Conservation (phyloP, 2,113 vertebrate species). For the Syngnathus typhle region DNA sequence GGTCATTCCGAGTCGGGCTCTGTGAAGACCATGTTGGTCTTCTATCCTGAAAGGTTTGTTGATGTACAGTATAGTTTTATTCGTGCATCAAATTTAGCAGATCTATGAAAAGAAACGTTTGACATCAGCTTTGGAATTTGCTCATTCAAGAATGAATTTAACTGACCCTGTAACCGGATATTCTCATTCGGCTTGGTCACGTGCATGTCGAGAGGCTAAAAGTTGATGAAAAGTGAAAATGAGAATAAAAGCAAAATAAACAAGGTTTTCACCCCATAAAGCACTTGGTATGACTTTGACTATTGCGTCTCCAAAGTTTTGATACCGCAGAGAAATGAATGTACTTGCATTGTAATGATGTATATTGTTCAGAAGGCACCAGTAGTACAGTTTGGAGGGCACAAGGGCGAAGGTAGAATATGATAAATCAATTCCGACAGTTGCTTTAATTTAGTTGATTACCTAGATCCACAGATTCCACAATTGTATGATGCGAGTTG, state of each 20-base stretch:
- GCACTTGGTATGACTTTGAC: background rate
- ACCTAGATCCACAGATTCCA: background rate
- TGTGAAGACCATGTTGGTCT: background rate
- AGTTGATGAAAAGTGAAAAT: background rate
- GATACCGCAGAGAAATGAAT: background rate
- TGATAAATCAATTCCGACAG: background rate
- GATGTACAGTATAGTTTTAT: background rate
- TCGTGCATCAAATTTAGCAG: background rate
- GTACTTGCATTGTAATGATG: background rate
- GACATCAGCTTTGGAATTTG: background rate
- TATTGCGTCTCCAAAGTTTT: background rate
- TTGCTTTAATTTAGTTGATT: constrained; percentile 6
- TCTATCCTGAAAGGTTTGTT: background rate
- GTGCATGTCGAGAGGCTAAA: background rate
- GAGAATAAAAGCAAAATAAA: background rate
- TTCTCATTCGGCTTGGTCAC: background rate
- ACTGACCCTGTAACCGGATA: background rate
- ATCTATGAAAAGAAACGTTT: background rate
- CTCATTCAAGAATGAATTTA: background rate
- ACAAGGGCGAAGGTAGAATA: constrained; percentile 16
- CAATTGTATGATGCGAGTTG: background rate
- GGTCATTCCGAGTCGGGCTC: background rate
- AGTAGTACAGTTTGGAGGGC: constrained; percentile 24
- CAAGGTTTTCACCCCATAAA: constrained; percentile 1
- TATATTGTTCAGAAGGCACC: constrained; percentile 48